Evolutionary conservation across 2,113 vertebrate species (phyloP).

Genomic region (Turdus rufiventris): DNA sequence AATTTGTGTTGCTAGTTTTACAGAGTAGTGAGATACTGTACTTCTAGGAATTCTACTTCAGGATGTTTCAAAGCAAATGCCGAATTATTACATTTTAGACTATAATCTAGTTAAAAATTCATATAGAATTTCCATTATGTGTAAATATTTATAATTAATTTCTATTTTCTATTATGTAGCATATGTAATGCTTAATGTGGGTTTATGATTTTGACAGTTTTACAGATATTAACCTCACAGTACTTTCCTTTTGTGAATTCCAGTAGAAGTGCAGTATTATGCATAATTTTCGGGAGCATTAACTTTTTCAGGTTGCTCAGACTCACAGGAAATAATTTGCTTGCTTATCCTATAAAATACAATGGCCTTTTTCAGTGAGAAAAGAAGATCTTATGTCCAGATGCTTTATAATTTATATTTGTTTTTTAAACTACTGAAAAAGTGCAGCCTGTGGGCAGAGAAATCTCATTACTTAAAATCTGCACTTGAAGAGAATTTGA

Average conservation of each 20-base stretch:
- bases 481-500: constrained; percentile 62
- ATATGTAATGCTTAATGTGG: neutral
- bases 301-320: constrained; percentile 40
- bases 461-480: constrained; percentile 24
- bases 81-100: neutral
- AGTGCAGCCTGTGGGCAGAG: neutral
- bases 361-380: neutral
- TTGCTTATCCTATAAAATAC: neutral
- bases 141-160: neutral
- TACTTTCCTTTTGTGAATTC: neutral
- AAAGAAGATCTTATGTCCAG: constrained; percentile 30
- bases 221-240: neutral
- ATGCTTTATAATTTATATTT: neutral
- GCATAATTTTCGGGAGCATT: neutral
- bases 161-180: neutral
- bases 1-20: neutral
- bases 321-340: neutral
- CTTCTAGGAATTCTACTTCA: neutral
- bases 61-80: neutral
- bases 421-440: neutral
- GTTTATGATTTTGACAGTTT: neutral
- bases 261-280: neutral
- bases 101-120: neutral
- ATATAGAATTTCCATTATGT: neutral
- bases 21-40: neutral